Conservation (phyloP, 1,140 invertebrate species). For the Magallana angulata region DNA sequence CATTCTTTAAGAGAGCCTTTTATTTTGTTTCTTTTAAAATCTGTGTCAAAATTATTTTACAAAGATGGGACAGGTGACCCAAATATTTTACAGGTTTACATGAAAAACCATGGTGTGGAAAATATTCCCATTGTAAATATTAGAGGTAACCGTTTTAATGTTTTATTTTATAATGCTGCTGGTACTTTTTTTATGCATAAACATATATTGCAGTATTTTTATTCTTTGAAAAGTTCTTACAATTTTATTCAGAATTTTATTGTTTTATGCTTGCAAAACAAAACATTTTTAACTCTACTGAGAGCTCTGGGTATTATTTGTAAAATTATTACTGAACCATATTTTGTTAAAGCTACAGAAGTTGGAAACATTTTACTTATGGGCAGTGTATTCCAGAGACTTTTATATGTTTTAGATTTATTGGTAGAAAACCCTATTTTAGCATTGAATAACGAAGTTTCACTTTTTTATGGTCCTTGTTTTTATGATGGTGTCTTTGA, state of each 20-base stretch:
- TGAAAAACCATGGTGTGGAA: no score
- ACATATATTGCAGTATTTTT: no score
- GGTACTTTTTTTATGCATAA: no score
- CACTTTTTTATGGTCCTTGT: background rate
- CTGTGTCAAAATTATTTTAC: no score
- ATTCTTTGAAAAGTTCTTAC: no score
- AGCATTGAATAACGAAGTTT: background rate
- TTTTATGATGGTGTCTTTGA: background rate
- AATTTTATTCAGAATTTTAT: no score
- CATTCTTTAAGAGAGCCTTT: background rate
- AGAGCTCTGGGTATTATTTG: slow-evolving; percentile 26
- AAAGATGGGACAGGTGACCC: no score
- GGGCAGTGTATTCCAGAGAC: background rate
- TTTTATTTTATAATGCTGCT: no score
- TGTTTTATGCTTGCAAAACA: background rate
- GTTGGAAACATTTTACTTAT: background rate
- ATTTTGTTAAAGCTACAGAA: background rate
- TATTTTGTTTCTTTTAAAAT: background rate
- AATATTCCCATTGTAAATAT: no score
- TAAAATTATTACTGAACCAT: slow-evolving; percentile 38
- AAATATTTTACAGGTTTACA: no score
- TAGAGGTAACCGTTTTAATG: no score
- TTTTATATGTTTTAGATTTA: background rate
- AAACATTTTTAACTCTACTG: background rate
- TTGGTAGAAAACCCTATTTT: background rate